Conservation (phyloP, 2,888 invertebrate genomes). For the Pristionchus mayeri region DNA sequence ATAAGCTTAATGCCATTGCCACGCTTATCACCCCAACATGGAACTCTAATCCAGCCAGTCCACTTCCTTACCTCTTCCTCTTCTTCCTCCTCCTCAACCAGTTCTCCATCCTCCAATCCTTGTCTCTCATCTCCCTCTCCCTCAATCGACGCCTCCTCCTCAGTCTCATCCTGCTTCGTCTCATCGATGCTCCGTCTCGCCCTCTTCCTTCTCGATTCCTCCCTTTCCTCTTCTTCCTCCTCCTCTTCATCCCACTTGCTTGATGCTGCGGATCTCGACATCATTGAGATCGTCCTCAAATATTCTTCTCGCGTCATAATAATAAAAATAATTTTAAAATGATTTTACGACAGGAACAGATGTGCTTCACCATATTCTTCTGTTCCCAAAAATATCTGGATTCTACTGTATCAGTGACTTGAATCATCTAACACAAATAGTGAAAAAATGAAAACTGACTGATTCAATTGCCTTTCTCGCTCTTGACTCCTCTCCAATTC, state of each 20-base stretch:
- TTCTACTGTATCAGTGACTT: no score
- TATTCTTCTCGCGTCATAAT: no score
- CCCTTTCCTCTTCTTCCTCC: neutral
- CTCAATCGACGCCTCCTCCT: neutral
- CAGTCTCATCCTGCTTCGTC: neutral
- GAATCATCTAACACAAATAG: no score
- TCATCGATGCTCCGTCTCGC: neutral
- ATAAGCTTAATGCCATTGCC: no score
- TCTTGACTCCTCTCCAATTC: neutral
- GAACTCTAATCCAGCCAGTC: neutral
- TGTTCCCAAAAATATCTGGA: no score
- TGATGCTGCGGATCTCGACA: neutral
- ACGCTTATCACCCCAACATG: neutral
- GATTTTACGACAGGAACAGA: no score
- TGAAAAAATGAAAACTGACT: neutral
- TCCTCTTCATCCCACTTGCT: neutral
- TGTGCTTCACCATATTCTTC: no score
- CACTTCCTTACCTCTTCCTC: neutral
- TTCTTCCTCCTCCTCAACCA: neutral
- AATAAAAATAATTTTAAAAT: no score
- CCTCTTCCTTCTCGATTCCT: neutral
- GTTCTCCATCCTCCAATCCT: neutral
- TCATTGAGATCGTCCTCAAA: neutral
- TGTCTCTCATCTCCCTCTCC: neutral
- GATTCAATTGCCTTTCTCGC: neutral